Evolutionary conservation across 2,797 vertebrate species (phyloP).

Genomic region (Myotis myotis): DNA sequence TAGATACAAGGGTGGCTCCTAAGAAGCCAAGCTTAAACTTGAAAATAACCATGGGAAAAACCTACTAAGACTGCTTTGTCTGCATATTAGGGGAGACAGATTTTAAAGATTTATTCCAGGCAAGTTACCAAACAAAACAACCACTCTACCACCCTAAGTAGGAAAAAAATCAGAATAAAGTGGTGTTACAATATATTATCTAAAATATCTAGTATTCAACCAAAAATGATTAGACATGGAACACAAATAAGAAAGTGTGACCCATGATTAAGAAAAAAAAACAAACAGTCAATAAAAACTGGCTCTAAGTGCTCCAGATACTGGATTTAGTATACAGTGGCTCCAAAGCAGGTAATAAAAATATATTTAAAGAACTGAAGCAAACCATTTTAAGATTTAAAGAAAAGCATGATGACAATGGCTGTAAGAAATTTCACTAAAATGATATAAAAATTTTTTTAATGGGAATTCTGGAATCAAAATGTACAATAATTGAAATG

Average conservation of each 20-base stretch:
- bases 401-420: neutral
- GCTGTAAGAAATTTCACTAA: neutral
- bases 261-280: neutral
- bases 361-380: neutral
- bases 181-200: neutral
- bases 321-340: neutral
- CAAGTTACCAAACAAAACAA: neutral
- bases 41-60: neutral
- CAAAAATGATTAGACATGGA: neutral
- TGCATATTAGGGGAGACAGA: neutral
- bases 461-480: neutral
- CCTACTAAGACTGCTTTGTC: neutral
- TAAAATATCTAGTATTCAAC: neutral
- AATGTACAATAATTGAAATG: neutral
- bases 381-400: neutral
- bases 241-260: neutral
- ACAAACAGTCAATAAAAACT: neutral
- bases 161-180: conserved; percentile 3
- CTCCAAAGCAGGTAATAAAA: neutral
- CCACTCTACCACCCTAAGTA: neutral
- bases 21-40: neutral
- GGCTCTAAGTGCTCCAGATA: neutral
- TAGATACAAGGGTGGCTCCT: neutral
- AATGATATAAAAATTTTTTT: neutral
- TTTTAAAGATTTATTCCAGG: neutral